Conservation (phyloP, 2,113 vertebrate genomes). For the Nicator chloris region DNA sequence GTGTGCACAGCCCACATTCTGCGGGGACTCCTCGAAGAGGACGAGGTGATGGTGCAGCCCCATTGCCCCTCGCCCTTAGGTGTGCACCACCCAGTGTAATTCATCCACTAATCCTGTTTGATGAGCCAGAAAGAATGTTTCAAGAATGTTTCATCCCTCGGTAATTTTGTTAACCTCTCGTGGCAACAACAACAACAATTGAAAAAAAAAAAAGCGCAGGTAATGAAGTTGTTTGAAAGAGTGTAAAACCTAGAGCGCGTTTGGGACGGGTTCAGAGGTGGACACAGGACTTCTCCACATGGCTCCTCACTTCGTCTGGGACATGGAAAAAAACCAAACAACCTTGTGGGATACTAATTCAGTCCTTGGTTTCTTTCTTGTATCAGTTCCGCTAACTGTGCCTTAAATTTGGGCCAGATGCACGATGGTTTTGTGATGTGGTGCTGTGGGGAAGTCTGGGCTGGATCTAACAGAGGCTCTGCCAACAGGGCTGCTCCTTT, state of each 20-base stretch:
- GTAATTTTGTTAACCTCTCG: slow-evolving; percentile 24
- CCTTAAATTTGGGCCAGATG: slow-evolving; percentile 69
- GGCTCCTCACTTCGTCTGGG: slow-evolving; percentile 55
- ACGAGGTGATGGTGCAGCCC: background rate
- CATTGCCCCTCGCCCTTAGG: background rate
- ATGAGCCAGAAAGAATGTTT: slow-evolving; percentile 54
- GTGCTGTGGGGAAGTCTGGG: slow-evolving; percentile 60
- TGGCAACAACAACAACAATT: background rate
- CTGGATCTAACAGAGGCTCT: slow-evolving; percentile 23
- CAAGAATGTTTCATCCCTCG: slow-evolving; percentile 28
- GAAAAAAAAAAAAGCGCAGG: background rate
- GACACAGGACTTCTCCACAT: slow-evolving; percentile 17
- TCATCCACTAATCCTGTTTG: background rate
- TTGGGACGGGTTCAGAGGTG: slow-evolving; percentile 21
- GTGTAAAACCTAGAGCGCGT: slow-evolving; percentile 16
- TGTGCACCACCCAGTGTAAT: background rate
- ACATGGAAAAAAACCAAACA: slow-evolving; percentile 21
- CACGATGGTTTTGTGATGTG: slow-evolving; percentile 67
- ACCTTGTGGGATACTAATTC: slow-evolving; percentile 66
- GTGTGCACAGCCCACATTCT: background rate
- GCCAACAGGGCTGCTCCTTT: slow-evolving; percentile 26
- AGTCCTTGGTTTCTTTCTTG: slow-evolving; percentile 69
- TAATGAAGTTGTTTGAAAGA: slow-evolving; percentile 48
- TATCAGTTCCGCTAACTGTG: slow-evolving; percentile 69
- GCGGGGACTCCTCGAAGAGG: background rate